These are phyloP conservation scores for Rachycentron canadum DNA, from an alignment of 2,797 vertebrate genomes.

Conservation along the genomic window DNA sequence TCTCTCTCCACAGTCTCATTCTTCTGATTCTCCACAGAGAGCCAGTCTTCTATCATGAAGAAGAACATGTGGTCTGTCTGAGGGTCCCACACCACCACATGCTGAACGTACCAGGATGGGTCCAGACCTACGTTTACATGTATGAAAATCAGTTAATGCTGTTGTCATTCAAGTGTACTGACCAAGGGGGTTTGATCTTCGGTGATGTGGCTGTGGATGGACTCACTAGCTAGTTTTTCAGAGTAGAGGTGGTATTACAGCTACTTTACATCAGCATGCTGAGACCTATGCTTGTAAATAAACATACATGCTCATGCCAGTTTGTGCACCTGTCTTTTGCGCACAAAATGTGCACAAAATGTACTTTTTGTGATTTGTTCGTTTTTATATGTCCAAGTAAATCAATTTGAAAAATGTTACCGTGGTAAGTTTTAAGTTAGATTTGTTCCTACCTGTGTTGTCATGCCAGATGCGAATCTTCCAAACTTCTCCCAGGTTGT, in stretches of 20 bases:
- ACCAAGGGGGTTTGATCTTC: neutral
- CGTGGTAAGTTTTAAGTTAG: too few relatives aligned
- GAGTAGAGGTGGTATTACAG: neutral
- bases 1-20: constrained; percentile 86
- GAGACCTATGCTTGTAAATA: neutral
- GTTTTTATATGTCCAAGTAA: too few relatives aligned
- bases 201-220: neutral
- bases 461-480: constrained; percentile 90
- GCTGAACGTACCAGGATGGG: constrained; percentile 88
- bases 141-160: neutral
- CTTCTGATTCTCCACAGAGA: constrained; percentile 86
- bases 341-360: too few relatives aligned
- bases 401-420: too few relatives aligned
- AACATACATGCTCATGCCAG: neutral
- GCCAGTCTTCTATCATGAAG: constrained; percentile 89
- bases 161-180: too few relatives aligned
- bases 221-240: too few relatives aligned
- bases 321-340: too few relatives aligned
- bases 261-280: neutral
- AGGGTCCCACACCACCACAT: constrained; percentile 88
- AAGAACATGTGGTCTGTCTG: constrained; percentile 88
- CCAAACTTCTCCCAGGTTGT: constrained; percentile 87
- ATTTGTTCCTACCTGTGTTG: constrained; percentile 90
- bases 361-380: too few relatives aligned
- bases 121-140: constrained; percentile 78